phyloP scores from a whole-genome alignment of 2,113 vertebrate species.

The Anguilla japonica region DNA sequence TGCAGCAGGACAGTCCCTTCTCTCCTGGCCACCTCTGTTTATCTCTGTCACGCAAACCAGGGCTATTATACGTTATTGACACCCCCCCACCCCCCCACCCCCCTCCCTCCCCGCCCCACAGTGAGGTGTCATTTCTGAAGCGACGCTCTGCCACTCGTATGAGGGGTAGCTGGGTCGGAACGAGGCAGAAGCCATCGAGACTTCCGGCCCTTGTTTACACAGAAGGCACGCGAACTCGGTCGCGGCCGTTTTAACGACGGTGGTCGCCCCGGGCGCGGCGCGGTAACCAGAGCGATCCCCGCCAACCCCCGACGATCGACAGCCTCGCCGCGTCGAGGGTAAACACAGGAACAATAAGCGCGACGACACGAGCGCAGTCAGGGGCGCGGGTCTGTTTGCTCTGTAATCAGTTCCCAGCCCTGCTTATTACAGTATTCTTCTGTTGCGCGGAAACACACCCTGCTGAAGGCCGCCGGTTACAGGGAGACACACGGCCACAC shows the following conservation, averaged over 20 bases:
- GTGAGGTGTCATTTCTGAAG: background rate
- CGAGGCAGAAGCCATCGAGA: background rate
- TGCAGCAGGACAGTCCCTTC: background rate
- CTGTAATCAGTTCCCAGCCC: background rate
- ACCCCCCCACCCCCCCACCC: background rate
- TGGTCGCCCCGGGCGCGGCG: background rate
- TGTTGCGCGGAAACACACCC: background rate
- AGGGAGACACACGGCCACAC: conserved; percentile 36
- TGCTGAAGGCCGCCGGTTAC: background rate
- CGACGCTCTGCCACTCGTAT: background rate
- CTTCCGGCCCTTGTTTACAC: background rate
- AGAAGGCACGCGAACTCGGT: background rate
- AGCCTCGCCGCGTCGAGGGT: background rate
- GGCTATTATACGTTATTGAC: background rate
- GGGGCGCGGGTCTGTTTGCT: background rate
- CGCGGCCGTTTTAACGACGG: background rate
- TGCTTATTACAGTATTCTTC: background rate
- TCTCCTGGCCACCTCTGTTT: background rate
- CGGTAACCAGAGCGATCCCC: background rate
- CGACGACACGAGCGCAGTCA: background rate
- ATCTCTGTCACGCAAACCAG: background rate
- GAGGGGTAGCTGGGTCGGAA: background rate
- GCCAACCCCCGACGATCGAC: background rate
- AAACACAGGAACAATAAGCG: background rate
- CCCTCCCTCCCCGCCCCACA: background rate